phyloP scores from a whole-genome alignment of 2,888 invertebrate species.

The Acleris laterana region DNA sequence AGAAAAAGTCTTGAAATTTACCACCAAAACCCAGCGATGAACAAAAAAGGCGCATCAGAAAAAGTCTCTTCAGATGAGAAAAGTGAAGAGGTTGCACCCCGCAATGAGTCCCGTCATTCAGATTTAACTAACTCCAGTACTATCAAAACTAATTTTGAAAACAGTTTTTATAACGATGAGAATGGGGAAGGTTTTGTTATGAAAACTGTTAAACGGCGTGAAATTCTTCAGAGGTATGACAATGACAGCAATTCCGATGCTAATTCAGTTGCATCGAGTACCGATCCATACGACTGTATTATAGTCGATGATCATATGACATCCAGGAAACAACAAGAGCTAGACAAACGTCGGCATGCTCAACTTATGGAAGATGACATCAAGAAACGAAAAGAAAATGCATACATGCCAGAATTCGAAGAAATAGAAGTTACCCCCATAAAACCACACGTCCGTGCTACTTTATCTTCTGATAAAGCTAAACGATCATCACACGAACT shows the following conservation, averaged over 20 bases:
- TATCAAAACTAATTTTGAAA: constrained; percentile 84
- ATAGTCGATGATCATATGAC: constrained; percentile 91
- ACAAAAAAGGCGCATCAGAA: constrained; percentile 76
- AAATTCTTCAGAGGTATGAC: constrained; percentile 89
- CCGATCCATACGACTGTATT: constrained; percentile 91
- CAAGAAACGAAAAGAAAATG: constrained; percentile 74
- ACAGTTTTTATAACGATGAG: constrained; percentile 87
- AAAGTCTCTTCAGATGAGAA: constrained; percentile 76
- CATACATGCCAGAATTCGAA: constrained; percentile 79
- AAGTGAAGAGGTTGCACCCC: constrained; percentile 67
- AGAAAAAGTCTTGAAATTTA: constrained; percentile 60
- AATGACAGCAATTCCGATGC: constrained; percentile 87
- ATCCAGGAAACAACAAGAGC: constrained; percentile 80
- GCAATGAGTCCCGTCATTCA: constrained; percentile 78
- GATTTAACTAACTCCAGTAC: constrained; percentile 79
- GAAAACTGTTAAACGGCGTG: constrained; percentile 89
- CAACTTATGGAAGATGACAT: constrained; percentile 68
- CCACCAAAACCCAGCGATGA: constrained; percentile 63
- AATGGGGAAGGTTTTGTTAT: constrained; percentile 87
- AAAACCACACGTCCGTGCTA: constrained; percentile 76
- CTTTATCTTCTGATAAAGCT: constrained; percentile 70
- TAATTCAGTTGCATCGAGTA: constrained; percentile 87
- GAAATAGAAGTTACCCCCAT: constrained; percentile 80
- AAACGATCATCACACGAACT: constrained; percentile 73
- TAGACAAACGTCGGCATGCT: constrained; percentile 74